Evolutionary conservation across 2,888 invertebrate species (phyloP).

Genomic region (Agonopterix arenella): DNA sequence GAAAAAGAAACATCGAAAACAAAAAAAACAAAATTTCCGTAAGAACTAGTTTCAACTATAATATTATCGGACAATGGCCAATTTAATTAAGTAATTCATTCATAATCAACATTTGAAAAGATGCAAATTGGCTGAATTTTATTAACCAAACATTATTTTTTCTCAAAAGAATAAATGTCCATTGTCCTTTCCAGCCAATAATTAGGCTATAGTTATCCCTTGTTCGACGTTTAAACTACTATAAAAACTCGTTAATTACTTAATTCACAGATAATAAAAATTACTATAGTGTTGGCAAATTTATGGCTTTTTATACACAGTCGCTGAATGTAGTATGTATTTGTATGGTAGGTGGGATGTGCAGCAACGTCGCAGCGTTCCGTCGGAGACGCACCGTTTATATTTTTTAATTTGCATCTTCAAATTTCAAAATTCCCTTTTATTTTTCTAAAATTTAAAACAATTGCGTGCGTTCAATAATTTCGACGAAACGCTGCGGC

Average conservation of each 20-base stretch:
- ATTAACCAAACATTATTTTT: neutral
- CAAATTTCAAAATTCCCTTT: slow-evolving; percentile 10
- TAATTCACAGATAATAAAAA: slow-evolving; percentile 34
- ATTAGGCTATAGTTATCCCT: slow-evolving; percentile 9
- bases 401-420: slow-evolving; percentile 9
- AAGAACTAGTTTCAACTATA: neutral
- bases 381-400: slow-evolving; percentile 19
- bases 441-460: slow-evolving; percentile 4
- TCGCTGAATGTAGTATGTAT: slow-evolving; percentile 61
- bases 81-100: neutral
- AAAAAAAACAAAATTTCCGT: slow-evolving; percentile 21
- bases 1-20: slow-evolving; percentile 39
- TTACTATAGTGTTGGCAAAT: slow-evolving; percentile 51
- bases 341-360: slow-evolving; percentile 57
- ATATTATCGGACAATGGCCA: slow-evolving; percentile 19
- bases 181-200: neutral
- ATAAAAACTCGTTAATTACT: slow-evolving; percentile 26
- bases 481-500: slow-evolving; percentile 45
- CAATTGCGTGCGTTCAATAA: slow-evolving; percentile 9
- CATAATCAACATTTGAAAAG: no score
- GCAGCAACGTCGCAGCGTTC: slow-evolving; percentile 46
- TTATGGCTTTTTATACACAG: slow-evolving; percentile 62
- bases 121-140: no score
- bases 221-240: slow-evolving; percentile 8
- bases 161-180: neutral